Conservation (phyloP, 1,140 invertebrate genomes). For the Hylaeus volcanicus region DNA sequence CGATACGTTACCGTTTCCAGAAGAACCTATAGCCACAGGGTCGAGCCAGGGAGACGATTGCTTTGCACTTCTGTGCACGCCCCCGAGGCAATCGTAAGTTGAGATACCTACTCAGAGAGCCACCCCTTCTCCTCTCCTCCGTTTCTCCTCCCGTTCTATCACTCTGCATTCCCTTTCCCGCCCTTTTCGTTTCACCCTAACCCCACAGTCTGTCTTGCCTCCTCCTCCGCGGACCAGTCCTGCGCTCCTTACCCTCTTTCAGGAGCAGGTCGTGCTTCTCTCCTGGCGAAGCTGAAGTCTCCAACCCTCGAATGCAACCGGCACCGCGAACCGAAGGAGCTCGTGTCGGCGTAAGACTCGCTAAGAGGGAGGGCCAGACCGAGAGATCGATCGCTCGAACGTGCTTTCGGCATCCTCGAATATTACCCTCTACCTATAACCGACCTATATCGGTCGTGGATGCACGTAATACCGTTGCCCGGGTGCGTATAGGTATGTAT, state of each 20-base stretch:
- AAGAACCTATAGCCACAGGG: conserved; percentile 55
- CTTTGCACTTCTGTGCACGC: conserved; percentile 68
- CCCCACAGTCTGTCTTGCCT: conserved; percentile 9
- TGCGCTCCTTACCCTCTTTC: conserved; percentile 8
- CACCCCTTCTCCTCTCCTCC: neutral
- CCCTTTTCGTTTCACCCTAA: conserved; percentile 2
- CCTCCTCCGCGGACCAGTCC: neutral
- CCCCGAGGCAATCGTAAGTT: conserved; percentile 66
- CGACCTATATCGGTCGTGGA: conserved; percentile 53
- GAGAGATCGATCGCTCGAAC: conserved; percentile 70
- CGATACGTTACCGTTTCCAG: conserved; percentile 62
- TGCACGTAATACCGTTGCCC: conserved; percentile 57
- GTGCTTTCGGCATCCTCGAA: conserved; percentile 70
- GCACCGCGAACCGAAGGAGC: conserved; percentile 46
- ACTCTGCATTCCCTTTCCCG: neutral
- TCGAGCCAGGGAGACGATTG: conserved; percentile 63
- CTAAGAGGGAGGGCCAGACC: conserved; percentile 38
- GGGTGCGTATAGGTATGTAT: conserved; percentile 48
- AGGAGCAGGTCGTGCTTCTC: conserved; percentile 46
- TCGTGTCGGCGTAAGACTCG: conserved; percentile 45
- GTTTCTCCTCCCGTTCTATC: neutral
- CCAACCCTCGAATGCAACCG: conserved; percentile 49
- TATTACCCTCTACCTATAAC: conserved; percentile 66
- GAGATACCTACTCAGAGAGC: conserved; percentile 64
- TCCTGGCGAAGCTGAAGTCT: conserved; percentile 58